Conservation (phyloP, 2,888 invertebrate genomes). For the Coleophora deauratella region DNA sequence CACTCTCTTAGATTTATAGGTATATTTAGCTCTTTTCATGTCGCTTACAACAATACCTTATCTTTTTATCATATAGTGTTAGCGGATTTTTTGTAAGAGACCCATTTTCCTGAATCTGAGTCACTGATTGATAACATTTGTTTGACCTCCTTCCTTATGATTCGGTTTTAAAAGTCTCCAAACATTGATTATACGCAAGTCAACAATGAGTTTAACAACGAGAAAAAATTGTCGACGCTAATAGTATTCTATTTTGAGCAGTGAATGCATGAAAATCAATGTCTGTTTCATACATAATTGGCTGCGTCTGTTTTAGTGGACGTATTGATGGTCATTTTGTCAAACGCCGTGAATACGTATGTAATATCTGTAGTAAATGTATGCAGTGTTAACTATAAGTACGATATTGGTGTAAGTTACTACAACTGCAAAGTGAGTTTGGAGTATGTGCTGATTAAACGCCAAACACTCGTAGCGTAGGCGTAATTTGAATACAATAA, state of each 20-base stretch:
- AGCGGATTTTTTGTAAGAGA: conserved; percentile 1
- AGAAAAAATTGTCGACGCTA: conserved; percentile 3
- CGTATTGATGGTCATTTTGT: no score
- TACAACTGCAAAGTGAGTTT: no score
- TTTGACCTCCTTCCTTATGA: conserved; percentile 15
- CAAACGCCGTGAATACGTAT: no score
- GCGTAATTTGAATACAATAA: conserved; percentile 42
- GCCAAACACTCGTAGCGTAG: no score
- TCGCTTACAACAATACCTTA: background rate
- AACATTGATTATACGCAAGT: conserved; percentile 1
- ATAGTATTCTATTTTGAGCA: conserved; percentile 15
- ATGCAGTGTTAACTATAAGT: no score
- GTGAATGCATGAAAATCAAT: conserved; percentile 22
- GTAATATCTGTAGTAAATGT: no score
- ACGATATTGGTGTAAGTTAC: no score
- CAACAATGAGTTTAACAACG: conserved; percentile 5
- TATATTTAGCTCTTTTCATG: no score
- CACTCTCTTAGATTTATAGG: no score
- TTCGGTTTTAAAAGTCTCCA: no score
- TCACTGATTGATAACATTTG: conserved; percentile 12
- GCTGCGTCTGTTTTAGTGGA: no score
- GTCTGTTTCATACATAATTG: conserved; percentile 1
- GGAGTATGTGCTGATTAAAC: no score
- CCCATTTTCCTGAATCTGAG: conserved; percentile 7
- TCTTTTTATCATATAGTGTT: conserved; percentile 10